Conservation (phyloP, 1,140 invertebrate genomes). For the Anadara kagoshimensis region DNA sequence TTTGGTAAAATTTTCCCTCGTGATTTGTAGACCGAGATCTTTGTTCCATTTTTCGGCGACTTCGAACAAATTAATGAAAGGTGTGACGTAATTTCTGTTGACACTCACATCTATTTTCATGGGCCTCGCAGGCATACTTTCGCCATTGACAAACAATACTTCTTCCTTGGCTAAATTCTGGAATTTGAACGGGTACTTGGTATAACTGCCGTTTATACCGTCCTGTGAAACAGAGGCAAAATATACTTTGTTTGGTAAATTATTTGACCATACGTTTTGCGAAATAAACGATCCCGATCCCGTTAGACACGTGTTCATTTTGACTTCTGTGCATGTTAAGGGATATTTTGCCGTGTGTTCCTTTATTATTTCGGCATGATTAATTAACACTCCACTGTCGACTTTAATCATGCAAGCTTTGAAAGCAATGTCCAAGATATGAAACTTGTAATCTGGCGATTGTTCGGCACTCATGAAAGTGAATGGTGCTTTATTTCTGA, state of each 20-base stretch:
- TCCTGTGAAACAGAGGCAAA: constrained; percentile 21
- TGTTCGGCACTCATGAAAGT: constrained; percentile 8
- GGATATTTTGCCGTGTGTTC: constrained; percentile 10
- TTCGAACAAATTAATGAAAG: constrained; percentile 19
- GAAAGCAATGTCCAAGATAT: constrained; percentile 13
- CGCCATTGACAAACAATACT: constrained; percentile 21
- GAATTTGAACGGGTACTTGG: constrained; percentile 25
- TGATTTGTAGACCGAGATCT: constrained; percentile 1
- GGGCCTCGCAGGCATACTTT: constrained; percentile 8
- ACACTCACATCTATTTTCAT: constrained; percentile 12
- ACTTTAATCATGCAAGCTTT: not conserved
- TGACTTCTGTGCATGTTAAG: constrained; percentile 7
- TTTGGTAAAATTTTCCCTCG: constrained; percentile 5
- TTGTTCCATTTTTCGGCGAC: constrained; percentile 19
- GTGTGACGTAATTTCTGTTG: constrained; percentile 10
- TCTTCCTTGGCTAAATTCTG: not conserved
- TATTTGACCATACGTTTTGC: constrained; percentile 9
- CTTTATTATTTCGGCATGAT: constrained; percentile 1
- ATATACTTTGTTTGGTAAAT: not conserved
- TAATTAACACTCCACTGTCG: constrained; percentile 10
- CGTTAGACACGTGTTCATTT: constrained; percentile 6
- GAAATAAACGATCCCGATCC: constrained; percentile 11
- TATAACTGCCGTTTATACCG: constrained; percentile 18
- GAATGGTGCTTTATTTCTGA: constrained; percentile 7
- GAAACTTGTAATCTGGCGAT: not conserved